Evolutionary conservation across 2,113 vertebrate species (phyloP).

Genomic region (Centropristis striata): DNA sequence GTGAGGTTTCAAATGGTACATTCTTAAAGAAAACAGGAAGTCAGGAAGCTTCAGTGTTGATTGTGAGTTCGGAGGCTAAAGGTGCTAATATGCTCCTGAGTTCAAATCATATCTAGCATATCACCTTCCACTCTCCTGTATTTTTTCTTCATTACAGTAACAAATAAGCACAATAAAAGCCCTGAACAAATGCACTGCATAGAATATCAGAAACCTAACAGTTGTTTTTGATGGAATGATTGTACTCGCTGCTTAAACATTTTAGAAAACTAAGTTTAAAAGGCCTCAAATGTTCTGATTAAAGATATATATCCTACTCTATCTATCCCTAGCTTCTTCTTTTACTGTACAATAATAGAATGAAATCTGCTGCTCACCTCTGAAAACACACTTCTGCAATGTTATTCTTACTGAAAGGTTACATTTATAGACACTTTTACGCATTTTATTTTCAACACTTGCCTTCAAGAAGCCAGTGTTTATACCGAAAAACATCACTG

Average conservation of each 20-base stretch:
- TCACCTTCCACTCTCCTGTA: neutral
- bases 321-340: neutral
- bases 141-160: no score
- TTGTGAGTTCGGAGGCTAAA: constrained; percentile 4
- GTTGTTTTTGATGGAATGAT: constrained; percentile 31
- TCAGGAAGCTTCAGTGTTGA: neutral
- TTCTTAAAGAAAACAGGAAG: neutral
- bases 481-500: neutral
- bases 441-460: neutral
- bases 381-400: neutral
- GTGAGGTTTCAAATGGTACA: neutral
- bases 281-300: neutral
- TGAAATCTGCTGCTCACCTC: neutral
- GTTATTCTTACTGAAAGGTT: no score
- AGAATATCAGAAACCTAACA: neutral
- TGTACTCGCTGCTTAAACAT: neutral
- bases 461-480: neutral
- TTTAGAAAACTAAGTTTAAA: neutral
- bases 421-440: neutral
- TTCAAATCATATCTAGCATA: neutral
- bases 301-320: no score
- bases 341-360: neutral
- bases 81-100: constrained; percentile 58
- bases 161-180: no score
- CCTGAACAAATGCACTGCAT: neutral